A percentile compares a stretch with the other conserved stretches of the same genome.
These are phyloP conservation scores for Scaptomyza polygonia DNA, from an alignment of 2,888 invertebrate species.

Conservation along the genomic window DNA sequence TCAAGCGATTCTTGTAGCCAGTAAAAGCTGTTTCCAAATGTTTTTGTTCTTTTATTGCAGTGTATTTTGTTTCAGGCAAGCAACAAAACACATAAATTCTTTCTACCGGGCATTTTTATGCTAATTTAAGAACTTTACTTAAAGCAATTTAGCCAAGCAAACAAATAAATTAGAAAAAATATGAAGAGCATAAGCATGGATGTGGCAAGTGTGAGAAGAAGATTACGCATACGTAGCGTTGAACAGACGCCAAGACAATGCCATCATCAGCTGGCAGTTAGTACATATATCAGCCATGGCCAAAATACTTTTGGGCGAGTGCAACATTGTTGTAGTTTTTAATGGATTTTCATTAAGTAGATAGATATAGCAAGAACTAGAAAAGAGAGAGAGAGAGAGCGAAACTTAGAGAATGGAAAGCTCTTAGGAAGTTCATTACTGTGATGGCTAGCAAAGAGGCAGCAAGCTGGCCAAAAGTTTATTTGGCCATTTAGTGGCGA, in stretches of 20 bases:
- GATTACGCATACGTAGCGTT: conserved; percentile 73
- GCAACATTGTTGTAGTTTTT: conserved; percentile 76
- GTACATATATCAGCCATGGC: conserved; percentile 19
- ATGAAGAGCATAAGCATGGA: neutral
- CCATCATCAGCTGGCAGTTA: conserved; percentile 24
- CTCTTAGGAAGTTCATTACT: conserved; percentile 80
- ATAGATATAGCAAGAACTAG: conserved; percentile 8
- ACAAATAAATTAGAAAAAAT: conserved; percentile 1
- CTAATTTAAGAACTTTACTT: conserved; percentile 28
- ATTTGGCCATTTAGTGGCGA: conserved; percentile 78
- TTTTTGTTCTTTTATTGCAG: conserved; percentile 45
- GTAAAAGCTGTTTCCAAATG: conserved; percentile 23
- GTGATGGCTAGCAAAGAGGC: conserved; percentile 58
- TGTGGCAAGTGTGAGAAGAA: conserved; percentile 53
- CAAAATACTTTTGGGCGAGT: conserved; percentile 20
- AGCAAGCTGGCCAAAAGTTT: conserved; percentile 72
- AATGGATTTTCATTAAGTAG: conserved; percentile 77
- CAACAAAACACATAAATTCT: conserved; percentile 50
- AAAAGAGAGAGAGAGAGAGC: neutral
- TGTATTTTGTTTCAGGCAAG: conserved; percentile 32
- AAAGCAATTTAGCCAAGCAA: conserved; percentile 14
- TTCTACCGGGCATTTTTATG: conserved; percentile 33
- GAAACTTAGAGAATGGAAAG: conserved; percentile 46
- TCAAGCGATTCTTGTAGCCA: conserved; percentile 50
- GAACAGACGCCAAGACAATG: conserved; percentile 36